Percentiles rank a stretch among this genome's conserved stretches.
phyloP scores from a whole-genome alignment of 2,113 vertebrate genomes.

The Aleadryas rufinucha region DNA sequence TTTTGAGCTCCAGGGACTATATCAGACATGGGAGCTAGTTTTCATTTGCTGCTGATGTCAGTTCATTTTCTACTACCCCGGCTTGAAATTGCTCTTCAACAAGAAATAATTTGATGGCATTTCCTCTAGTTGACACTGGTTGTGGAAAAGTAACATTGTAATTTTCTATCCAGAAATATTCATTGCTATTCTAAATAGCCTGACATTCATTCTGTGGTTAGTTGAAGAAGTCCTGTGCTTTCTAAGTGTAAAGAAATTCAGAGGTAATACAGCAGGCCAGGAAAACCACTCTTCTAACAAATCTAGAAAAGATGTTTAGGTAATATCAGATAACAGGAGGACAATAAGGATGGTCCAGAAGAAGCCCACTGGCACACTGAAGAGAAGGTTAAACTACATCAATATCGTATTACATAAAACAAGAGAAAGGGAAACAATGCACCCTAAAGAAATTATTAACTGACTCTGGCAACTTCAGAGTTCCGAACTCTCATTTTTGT shows the following conservation, averaged over 20 bases:
- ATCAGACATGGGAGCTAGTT: not conserved
- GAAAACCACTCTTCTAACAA: not conserved
- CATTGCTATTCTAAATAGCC: not conserved
- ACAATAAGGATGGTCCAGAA: not conserved
- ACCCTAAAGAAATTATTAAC: not conserved
- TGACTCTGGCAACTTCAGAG: not conserved
- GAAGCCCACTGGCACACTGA: not conserved
- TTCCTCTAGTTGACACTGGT: not conserved
- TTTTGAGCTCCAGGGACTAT: not conserved
- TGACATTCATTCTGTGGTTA: not conserved
- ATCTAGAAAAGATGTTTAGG: not conserved
- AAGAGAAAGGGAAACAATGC: not conserved
- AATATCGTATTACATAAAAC: not conserved
- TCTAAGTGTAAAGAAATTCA: not conserved
- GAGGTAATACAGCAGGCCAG: not conserved
- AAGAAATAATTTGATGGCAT: not conserved
- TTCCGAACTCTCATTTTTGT: not conserved
- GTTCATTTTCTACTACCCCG: not conserved
- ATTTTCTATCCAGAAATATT: not conserved
- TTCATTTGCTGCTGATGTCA: not conserved
- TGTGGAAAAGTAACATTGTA: not conserved
- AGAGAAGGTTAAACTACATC: not conserved
- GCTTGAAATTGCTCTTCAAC: not conserved
- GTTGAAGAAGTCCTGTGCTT: not conserved
- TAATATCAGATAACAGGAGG: not conserved